phyloP scores from a whole-genome alignment of 2,888 invertebrate species.

The Capitulum mitella region DNA sequence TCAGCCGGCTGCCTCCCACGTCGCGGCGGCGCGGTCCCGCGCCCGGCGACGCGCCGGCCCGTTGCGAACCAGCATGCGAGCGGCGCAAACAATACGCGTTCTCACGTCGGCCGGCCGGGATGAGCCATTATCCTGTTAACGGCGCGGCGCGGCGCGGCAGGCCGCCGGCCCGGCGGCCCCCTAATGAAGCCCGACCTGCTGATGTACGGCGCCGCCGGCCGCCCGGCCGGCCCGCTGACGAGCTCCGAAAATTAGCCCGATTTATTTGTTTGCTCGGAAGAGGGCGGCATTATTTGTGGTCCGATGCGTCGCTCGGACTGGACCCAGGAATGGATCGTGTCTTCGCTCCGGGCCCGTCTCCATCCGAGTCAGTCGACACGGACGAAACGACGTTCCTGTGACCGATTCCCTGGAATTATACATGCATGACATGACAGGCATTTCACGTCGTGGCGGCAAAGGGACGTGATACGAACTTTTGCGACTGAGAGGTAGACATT shows the following conservation, averaged over 20 bases:
- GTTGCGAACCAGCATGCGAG: slow-evolving; percentile 22
- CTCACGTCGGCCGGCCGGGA: background rate
- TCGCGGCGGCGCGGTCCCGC: background rate
- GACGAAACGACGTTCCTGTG: too few species aligned
- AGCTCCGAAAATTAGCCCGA: background rate
- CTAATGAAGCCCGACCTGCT: background rate
- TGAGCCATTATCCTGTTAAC: background rate
- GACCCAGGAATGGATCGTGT: too few species aligned
- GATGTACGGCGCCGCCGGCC: background rate
- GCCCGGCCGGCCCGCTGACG: background rate
- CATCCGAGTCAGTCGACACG: too few species aligned
- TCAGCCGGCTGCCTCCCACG: background rate
- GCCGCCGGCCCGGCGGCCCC: background rate
- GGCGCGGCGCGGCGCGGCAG: background rate
- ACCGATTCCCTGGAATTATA: too few species aligned
- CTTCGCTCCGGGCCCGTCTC: too few species aligned
- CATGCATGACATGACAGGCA: too few species aligned
- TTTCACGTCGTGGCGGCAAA: too few species aligned
- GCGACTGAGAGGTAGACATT: too few species aligned
- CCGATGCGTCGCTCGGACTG: background rate
- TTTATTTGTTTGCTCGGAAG: background rate
- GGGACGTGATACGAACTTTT: too few species aligned
- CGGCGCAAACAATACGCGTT: background rate
- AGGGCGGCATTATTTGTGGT: background rate
- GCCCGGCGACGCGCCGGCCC: background rate